These are phyloP conservation scores for Cotesia glomerata DNA, from an alignment of 1,140 invertebrate genomes.

Conservation along the genomic window DNA sequence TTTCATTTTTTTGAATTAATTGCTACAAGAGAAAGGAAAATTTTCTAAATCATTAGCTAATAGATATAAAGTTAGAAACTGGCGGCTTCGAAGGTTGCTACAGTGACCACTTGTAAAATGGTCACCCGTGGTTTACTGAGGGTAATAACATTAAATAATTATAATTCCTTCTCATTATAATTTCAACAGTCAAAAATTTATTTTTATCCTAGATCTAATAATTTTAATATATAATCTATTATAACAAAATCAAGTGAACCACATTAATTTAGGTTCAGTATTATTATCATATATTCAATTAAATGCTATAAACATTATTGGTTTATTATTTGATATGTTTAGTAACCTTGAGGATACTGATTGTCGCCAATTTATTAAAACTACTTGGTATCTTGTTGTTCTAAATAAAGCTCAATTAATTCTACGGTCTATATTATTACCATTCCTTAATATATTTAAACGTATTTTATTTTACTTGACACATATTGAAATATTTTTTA, in stretches of 20 bases:
- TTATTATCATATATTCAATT: too few relatives aligned
- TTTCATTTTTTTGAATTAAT: background rate
- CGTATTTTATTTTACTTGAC: background rate
- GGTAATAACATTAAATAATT: conserved; percentile 44
- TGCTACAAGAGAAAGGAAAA: too few relatives aligned
- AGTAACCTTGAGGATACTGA: conserved; percentile 19
- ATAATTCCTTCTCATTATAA: background rate
- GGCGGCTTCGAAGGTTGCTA: conserved; percentile 53
- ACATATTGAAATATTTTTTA: background rate
- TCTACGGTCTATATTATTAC: conserved; percentile 32
- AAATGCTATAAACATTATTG: background rate
- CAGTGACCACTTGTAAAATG: conserved; percentile 56
- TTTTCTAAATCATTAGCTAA: background rate
- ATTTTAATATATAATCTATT: too few relatives aligned
- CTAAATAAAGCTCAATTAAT: conserved; percentile 45
- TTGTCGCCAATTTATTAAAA: conserved; percentile 28
- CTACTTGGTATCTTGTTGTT: conserved; percentile 37
- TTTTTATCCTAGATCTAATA: too few relatives aligned
- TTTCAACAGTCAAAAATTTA: too few relatives aligned
- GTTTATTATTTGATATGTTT: conserved; percentile 3
- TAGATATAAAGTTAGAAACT: conserved; percentile 43
- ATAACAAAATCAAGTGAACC: too few relatives aligned
- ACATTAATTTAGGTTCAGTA: too few relatives aligned
- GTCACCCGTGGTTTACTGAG: conserved; percentile 55
- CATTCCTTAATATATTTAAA: conserved; percentile 32